Conservation (phyloP, 2,113 vertebrate species). For the Scytalopus superciliaris region DNA sequence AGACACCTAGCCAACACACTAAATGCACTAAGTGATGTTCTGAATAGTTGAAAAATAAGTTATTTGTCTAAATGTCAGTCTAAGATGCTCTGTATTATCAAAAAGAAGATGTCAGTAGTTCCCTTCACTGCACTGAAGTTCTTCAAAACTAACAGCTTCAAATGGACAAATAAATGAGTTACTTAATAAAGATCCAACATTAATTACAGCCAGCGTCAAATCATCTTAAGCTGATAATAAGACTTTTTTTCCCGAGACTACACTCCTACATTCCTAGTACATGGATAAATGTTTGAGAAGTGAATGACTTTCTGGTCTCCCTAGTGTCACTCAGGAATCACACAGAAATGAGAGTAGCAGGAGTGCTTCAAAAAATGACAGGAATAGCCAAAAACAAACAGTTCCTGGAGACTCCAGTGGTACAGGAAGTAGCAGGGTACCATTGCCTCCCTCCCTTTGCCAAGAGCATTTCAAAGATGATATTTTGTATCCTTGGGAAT, state of each 20-base stretch:
- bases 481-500: background rate
- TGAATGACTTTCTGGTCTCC: background rate
- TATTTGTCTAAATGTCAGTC: background rate
- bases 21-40: fast-evolving
- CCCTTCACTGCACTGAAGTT: background rate
- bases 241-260: background rate
- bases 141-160: background rate
- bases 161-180: background rate
- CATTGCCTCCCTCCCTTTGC: background rate
- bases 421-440: background rate
- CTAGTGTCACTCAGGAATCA: background rate
- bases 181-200: background rate
- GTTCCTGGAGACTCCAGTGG: background rate
- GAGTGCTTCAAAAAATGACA: background rate
- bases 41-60: background rate
- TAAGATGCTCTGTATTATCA: background rate
- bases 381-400: background rate
- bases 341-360: fast-evolving
- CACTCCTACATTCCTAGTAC: background rate
- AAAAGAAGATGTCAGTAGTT: background rate
- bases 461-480: background rate
- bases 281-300: background rate
- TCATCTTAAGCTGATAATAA: background rate
- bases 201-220: background rate
- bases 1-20: background rate